A percentile compares a stretch with the other conserved stretches of the same genome.
Conservation (phyloP, 2,888 invertebrate genomes). For the Hoplodrina blanda region DNA sequence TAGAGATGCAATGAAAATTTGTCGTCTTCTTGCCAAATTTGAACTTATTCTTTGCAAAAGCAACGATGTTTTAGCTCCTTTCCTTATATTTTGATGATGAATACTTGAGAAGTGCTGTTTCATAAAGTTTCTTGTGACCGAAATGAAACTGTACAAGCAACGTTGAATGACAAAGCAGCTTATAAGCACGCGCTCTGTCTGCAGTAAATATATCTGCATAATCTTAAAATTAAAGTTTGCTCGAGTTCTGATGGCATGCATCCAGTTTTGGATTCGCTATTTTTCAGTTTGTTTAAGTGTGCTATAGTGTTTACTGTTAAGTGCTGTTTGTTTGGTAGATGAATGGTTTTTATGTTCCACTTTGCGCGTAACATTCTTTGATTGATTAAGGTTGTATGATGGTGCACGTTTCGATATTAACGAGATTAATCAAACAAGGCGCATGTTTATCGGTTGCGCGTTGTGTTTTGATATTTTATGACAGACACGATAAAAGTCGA, state of each 20-base stretch:
- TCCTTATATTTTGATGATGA: slow-evolving; percentile 73
- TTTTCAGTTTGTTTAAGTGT: slow-evolving; percentile 51
- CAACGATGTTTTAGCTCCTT: slow-evolving; percentile 70
- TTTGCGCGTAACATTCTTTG: slow-evolving; percentile 32
- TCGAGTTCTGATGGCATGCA: slow-evolving; percentile 60
- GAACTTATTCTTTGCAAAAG: slow-evolving; percentile 79
- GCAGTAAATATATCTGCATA: slow-evolving; percentile 63
- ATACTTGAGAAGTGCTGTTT: slow-evolving; percentile 68
- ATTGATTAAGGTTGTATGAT: slow-evolving; percentile 45
- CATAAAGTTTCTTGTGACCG: slow-evolving; percentile 67
- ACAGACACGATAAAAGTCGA: slow-evolving; percentile 14
- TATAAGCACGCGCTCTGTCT: slow-evolving; percentile 56
- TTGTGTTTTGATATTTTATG: slow-evolving; percentile 15
- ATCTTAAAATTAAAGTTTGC: slow-evolving; percentile 63
- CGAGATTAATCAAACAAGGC: slow-evolving; percentile 48
- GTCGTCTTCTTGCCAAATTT: slow-evolving; percentile 84
- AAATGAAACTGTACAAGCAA: slow-evolving; percentile 67
- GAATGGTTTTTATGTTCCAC: slow-evolving; percentile 32
- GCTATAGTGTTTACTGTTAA: slow-evolving; percentile 39
- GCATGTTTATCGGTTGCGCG: slow-evolving; percentile 27
- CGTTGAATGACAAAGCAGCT: slow-evolving; percentile 65
- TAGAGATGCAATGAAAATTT: slow-evolving; percentile 83
- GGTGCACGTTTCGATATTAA: slow-evolving; percentile 47
- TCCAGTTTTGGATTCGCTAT: slow-evolving; percentile 51
- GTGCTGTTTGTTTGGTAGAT: slow-evolving; percentile 21